phyloP scores from a whole-genome alignment of 2,888 invertebrate genomes.

The Blastobasis adustella region DNA sequence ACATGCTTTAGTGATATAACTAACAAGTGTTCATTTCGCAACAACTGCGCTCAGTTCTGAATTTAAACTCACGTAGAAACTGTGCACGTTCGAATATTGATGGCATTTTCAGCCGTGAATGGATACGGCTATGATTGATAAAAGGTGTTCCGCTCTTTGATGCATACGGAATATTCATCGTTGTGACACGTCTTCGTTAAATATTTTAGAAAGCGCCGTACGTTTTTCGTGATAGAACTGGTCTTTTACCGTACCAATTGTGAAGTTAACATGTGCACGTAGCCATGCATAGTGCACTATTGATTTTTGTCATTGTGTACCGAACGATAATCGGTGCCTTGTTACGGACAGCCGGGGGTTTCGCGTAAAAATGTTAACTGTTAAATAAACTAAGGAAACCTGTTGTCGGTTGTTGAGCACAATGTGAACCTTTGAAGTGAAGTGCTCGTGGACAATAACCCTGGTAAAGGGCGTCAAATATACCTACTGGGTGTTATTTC shows the following conservation, averaged over 20 bases:
- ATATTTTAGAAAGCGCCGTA: no score
- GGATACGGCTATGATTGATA: no score
- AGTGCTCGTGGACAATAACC: background rate
- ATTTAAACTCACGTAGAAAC: constrained; percentile 18
- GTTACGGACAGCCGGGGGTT: constrained; percentile 24
- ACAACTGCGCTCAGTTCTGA: constrained; percentile 27
- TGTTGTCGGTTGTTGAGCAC: constrained; percentile 32
- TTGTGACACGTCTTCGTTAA: no score
- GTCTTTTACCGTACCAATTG: background rate
- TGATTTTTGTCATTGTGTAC: constrained; percentile 46
- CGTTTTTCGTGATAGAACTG: no score
- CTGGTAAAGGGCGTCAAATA: constrained; percentile 11
- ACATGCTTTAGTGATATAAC: constrained; percentile 44
- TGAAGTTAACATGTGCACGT: no score
- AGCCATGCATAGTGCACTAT: constrained; percentile 18
- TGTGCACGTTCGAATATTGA: background rate
- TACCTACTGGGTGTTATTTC: constrained; percentile 34
- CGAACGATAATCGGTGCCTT: constrained; percentile 39
- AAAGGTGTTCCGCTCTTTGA: no score
- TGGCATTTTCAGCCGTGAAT: no score
- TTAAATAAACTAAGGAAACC: constrained; percentile 38
- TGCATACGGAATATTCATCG: no score
- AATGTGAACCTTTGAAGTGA: constrained; percentile 35
- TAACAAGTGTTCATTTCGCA: constrained; percentile 32
- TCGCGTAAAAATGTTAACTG: constrained; percentile 47